phyloP scores from a whole-genome alignment of 2,113 vertebrate genomes.

The Carassius gibelio region DNA sequence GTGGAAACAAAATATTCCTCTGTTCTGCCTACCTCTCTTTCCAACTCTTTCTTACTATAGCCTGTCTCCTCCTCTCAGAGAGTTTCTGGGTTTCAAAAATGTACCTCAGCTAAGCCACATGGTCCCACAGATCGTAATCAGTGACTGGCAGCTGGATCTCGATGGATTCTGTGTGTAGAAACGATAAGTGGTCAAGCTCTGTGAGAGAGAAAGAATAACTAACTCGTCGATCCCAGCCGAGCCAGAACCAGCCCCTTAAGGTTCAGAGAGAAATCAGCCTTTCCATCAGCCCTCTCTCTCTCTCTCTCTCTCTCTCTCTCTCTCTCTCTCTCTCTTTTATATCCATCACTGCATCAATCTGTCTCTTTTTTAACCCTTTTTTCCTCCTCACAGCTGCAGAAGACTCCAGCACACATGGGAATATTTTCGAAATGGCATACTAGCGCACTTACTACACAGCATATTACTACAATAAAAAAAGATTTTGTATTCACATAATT shows the following conservation, averaged over 20 bases:
- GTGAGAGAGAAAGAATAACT: slow-evolving; percentile 21
- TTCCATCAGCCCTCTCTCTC: slow-evolving; percentile 17
- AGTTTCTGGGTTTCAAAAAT: not conserved
- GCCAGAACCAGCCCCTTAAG: not conserved
- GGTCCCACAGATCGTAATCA: slow-evolving; percentile 39
- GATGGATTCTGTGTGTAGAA: slow-evolving; percentile 67
- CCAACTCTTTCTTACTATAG: not conserved
- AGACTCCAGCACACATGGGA: slow-evolving; percentile 32
- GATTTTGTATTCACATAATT: not conserved
- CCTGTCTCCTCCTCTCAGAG: slow-evolving; percentile 24
- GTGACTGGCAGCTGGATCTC: slow-evolving; percentile 69
- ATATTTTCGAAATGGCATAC: slow-evolving; percentile 29
- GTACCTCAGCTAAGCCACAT: not conserved
- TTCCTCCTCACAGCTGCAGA: slow-evolving; percentile 69
- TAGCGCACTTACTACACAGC: not conserved
- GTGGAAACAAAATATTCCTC: not conserved
- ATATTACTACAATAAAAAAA: not conserved
- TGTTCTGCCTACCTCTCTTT: not conserved
- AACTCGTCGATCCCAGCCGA: not conserved
- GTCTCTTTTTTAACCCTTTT: slow-evolving; percentile 50
- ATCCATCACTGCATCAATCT: slow-evolving; percentile 48
- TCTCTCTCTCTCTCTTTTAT: slow-evolving; percentile 22
- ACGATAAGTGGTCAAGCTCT: slow-evolving; percentile 31
- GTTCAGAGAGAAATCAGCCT: slow-evolving; percentile 35
- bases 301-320: slow-evolving; percentile 12